These are phyloP conservation scores for Meganola albula DNA, from an alignment of 2,888 invertebrate genomes.

Conservation along the genomic window DNA sequence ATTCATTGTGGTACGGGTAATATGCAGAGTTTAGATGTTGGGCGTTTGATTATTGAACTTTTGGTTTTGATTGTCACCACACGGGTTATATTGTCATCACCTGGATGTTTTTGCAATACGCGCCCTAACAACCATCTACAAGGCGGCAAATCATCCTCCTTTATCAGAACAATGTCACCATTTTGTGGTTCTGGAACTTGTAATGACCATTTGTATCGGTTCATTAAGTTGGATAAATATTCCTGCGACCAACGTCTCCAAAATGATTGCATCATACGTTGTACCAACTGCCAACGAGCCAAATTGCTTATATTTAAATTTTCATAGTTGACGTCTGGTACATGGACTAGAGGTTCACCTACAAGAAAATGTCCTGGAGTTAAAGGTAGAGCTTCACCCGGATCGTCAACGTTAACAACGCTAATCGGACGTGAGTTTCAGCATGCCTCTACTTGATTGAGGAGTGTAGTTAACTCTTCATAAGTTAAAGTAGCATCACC, in stretches of 20 bases:
- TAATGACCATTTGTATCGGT: not conserved
- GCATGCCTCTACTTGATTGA: not conserved
- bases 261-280: not conserved
- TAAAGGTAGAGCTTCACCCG: not conserved
- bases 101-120: not conserved
- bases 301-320: not conserved
- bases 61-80: slow-evolving; percentile 6
- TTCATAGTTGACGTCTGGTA: not conserved
- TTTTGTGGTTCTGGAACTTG: not conserved
- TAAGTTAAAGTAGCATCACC: not conserved
- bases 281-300: slow-evolving; percentile 1
- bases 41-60: slow-evolving; percentile 5
- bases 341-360: not conserved
- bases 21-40: slow-evolving; percentile 1
- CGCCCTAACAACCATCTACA: not conserved
- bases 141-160: slow-evolving; percentile 1
- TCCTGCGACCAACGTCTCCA: not conserved
- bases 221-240: not conserved
- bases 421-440: not conserved
- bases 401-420: not conserved
- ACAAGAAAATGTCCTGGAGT: not conserved
- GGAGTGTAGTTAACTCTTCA: not conserved
- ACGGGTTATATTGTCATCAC: not conserved
- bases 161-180: slow-evolving; percentile 1
- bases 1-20: not conserved